Base-by-base conservation (phyloP, 2,113 vertebrate genomes). In the Cephalopterus ornatus region DNA sequence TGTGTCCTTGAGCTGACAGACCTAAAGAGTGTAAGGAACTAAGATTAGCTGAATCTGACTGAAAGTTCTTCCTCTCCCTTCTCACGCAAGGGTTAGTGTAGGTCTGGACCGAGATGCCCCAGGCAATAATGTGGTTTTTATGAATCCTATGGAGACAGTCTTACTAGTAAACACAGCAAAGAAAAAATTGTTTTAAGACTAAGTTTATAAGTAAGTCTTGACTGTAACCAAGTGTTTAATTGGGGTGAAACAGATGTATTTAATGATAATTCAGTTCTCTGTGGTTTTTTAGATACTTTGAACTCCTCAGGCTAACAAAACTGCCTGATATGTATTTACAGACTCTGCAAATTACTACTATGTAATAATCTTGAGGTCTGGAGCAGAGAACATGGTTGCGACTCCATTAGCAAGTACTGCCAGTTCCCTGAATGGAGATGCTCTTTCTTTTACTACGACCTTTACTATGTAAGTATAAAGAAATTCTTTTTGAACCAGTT, bases 331-430 rank as follows among this genome's bases (percentile, higher is more conserved):
- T 95, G 20, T 96, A 18, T 76, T 97, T 95, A 32, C 98, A 99
- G 99, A 99, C 65, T 97, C 98, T n/a, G 98, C 98, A 93, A 99
- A 98, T 92, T 98, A 99, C 95, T 99, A 99, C 78, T 99, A 98
- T 94, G 98, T 99, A 95, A 95, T 99, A 92, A 97, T 99, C 97
- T 97, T 99, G 61, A 98, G 98, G 62, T 98, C 99, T 16, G 99
- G 99, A 96, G 97, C 98, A 56, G 98, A 99, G 95, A 98, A 99
- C 90, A 98, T 98, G 7, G 98, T 99, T 89, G 99, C 99, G 35
- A 99, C 99, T 14, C 98, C 99, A 1, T 82, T 99, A 84, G 98
- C 98, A 82, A 99, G 98, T 94, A 98, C 98, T 17, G 97, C 98
- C 79, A 98, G 84, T 19, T 98, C 98, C 53, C 98, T 99, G 53